These are phyloP conservation scores for Neodon shergylaensis DNA, from an alignment of 2,113 vertebrate genomes.

Conservation along the genomic window DNA sequence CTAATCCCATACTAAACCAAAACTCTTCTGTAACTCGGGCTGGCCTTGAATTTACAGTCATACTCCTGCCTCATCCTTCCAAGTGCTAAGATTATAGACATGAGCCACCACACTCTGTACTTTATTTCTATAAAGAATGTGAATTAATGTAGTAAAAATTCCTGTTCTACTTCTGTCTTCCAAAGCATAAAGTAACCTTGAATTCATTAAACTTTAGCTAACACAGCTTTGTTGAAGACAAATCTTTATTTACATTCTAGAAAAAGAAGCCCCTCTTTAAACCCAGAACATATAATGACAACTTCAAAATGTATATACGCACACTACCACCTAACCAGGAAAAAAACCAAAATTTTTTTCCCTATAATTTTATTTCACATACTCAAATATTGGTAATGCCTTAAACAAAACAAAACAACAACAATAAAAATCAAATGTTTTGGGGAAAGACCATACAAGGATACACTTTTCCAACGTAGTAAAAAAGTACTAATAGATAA, in stretches of 20 bases:
- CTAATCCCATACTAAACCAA: neutral
- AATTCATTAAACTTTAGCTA: conserved; percentile 13
- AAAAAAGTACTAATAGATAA: neutral
- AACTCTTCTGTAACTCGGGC: no score
- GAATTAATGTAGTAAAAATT: conserved; percentile 49
- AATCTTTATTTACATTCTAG: neutral
- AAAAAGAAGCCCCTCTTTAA: neutral
- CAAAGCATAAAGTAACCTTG: neutral
- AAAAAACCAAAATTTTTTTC: neutral
- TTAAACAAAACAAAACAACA: neutral
- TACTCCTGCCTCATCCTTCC: neutral
- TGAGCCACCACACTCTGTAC: neutral
- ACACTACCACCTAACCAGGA: neutral
- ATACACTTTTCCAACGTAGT: neutral
- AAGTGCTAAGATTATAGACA: neutral
- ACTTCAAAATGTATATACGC: conserved; percentile 1
- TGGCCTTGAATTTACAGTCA: neutral
- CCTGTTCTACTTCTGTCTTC: neutral
- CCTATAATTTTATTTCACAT: neutral
- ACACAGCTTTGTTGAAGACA: conserved; percentile 45
- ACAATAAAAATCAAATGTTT: neutral
- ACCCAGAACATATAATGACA: conserved; percentile 1
- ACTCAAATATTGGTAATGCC: conserved; percentile 34
- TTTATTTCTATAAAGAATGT: neutral
- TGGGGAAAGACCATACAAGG: conserved; percentile 16